Conservation (phyloP, 2,113 vertebrate species). For the Cyanoderma ruficeps region DNA sequence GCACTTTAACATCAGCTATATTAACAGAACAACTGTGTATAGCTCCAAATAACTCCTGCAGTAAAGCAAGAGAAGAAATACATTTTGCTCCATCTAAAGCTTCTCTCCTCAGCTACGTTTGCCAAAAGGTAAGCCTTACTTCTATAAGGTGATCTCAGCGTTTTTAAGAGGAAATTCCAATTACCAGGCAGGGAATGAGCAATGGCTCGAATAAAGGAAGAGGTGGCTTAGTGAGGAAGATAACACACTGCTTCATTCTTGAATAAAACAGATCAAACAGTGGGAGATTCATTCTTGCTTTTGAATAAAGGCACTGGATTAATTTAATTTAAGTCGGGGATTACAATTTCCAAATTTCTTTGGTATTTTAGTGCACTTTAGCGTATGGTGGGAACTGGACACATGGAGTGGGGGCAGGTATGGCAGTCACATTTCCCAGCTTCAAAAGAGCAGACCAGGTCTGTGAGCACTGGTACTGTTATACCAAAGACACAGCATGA, state of each 20-base stretch:
- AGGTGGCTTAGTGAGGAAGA: not conserved
- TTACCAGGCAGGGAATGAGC: not conserved
- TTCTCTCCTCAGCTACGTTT: not conserved
- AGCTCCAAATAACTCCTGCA: not conserved
- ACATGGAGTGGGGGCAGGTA: accelerated
- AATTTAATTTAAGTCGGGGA: not conserved
- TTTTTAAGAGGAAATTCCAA: not conserved
- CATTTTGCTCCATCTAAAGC: not conserved
- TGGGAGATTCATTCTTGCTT: not conserved
- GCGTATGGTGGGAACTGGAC: accelerated
- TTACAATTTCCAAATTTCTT: not conserved
- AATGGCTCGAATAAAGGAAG: not conserved
- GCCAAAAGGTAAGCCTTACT: not conserved
- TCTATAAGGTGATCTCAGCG: not conserved
- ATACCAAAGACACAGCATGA: not conserved
- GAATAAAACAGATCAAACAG: not conserved
- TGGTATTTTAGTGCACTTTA: not conserved
- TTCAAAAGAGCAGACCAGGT: not conserved
- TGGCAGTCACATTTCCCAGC: not conserved
- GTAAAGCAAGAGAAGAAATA: constrained; percentile 10
- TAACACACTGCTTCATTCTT: not conserved
- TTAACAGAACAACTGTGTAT: not conserved
- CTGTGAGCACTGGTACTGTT: not conserved
- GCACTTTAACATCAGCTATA: not conserved
- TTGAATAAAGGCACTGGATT: not conserved